phyloP scores from a whole-genome alignment of 2,797 vertebrate genomes.

The Chiroxiphia lanceolata region DNA sequence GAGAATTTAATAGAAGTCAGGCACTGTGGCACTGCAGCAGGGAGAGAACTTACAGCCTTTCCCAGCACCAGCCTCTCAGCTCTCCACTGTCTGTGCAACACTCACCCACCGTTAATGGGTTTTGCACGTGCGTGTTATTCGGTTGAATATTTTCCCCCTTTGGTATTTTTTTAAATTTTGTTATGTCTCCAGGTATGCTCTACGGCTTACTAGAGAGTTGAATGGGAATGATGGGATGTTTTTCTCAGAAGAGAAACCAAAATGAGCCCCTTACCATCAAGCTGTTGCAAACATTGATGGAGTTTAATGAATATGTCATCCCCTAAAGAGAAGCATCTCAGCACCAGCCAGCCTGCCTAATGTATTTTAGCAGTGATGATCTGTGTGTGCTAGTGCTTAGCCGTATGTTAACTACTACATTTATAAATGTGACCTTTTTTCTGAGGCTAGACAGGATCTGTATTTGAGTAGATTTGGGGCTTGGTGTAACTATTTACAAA shows the following conservation, averaged over 20 bases:
- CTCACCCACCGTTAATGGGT: background rate
- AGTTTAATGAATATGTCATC: background rate
- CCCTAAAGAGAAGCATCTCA: background rate
- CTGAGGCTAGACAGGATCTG: background rate
- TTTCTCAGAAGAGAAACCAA: background rate
- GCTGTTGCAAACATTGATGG: background rate
- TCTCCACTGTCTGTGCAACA: background rate
- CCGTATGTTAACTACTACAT: background rate
- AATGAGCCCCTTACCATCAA: background rate
- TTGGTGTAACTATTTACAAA: conserved; percentile 10
- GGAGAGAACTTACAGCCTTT: background rate
- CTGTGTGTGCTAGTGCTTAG: background rate
- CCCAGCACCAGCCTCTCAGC: background rate
- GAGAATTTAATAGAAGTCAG: conserved; percentile 12
- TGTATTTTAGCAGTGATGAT: background rate
- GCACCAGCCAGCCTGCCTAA: background rate
- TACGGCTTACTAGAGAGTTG: background rate
- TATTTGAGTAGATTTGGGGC: background rate
- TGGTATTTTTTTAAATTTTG: background rate
- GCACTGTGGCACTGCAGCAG: background rate
- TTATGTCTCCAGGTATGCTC: background rate
- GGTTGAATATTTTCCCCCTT: background rate
- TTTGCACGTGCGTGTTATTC: background rate
- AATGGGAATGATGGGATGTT: background rate
- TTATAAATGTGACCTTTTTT: conserved; percentile 5